Evolutionary conservation across 1,140 invertebrate species (phyloP).

Genomic region (Heliconius hermathena): DNA sequence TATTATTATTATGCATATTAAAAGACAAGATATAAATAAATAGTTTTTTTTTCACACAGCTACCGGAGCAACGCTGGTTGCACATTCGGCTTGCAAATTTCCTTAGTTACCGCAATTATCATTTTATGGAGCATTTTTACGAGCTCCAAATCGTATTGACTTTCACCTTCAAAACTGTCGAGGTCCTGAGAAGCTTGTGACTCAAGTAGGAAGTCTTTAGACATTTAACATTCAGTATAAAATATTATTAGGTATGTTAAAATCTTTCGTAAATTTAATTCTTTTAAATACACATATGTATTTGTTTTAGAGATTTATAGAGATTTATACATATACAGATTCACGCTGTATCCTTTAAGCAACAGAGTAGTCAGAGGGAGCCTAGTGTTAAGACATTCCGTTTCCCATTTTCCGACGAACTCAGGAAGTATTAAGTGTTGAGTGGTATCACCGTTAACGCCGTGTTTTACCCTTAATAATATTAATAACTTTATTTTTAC

Average conservation of each 20-base stretch:
- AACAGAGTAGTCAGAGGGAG: no score
- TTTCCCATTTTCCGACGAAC: no score
- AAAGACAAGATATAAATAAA: background rate
- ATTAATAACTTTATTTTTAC: no score
- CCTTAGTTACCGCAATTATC: constrained; percentile 33
- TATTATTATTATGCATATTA: background rate
- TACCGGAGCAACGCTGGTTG: background rate
- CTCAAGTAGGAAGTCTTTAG: constrained; percentile 43
- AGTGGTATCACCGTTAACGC: no score
- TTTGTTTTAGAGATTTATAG: no score
- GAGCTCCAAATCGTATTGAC: constrained; percentile 34
- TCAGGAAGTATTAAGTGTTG: no score
- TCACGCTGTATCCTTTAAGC: no score
- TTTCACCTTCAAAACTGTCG: constrained; percentile 42
- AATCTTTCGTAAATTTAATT: background rate
- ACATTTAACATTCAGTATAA: background rate
- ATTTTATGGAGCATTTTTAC: constrained; percentile 45
- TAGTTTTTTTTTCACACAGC: constrained; percentile 1
- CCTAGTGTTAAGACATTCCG: no score
- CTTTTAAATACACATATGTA: no score
- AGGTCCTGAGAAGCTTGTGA: constrained; percentile 43
- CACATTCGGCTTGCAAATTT: constrained; percentile 2
- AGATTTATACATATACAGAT: no score
- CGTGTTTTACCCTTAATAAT: no score
- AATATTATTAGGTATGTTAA: background rate